Evolutionary conservation across 2,888 invertebrate species (phyloP).

Genomic region (Nemurella pictetii): DNA sequence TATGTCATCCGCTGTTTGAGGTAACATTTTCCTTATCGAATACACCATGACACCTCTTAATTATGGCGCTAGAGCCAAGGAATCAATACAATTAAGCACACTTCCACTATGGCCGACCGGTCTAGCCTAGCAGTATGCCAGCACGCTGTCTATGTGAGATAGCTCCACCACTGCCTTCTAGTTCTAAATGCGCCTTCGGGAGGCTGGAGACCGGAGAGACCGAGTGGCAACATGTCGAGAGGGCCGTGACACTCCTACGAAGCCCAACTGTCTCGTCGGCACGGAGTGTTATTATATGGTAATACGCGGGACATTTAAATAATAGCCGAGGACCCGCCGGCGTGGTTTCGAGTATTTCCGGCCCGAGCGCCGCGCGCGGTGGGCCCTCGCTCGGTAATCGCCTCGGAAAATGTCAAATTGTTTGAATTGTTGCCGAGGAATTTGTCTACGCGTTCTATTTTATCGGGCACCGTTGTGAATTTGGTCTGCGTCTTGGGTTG

Average conservation of each 20-base stretch:
- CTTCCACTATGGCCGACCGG: too few relatives aligned
- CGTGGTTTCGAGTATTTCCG: not conserved
- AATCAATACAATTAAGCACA: too few relatives aligned
- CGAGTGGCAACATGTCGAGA: too few relatives aligned
- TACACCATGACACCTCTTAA: too few relatives aligned
- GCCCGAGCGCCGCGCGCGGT: not conserved
- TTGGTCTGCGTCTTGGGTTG: not conserved
- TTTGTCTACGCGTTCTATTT: not conserved
- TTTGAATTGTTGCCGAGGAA: not conserved
- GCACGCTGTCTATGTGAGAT: too few relatives aligned
- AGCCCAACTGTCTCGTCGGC: not conserved
- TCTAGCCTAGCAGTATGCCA: too few relatives aligned
- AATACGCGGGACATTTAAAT: not conserved
- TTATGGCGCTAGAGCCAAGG: too few relatives aligned
- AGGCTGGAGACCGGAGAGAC: too few relatives aligned
- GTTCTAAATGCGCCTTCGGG: too few relatives aligned
- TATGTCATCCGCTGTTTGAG: too few relatives aligned
- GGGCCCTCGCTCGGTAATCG: not conserved
- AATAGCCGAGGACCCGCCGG: not conserved
- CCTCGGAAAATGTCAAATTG: not conserved
- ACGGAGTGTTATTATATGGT: not conserved
- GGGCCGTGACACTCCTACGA: not conserved
- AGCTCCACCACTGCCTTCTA: too few relatives aligned
- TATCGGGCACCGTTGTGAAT: not conserved
- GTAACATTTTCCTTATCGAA: too few relatives aligned